phyloP scores from a whole-genome alignment of 2,797 vertebrate genomes.

The Buphagus erythrorhynchus region DNA sequence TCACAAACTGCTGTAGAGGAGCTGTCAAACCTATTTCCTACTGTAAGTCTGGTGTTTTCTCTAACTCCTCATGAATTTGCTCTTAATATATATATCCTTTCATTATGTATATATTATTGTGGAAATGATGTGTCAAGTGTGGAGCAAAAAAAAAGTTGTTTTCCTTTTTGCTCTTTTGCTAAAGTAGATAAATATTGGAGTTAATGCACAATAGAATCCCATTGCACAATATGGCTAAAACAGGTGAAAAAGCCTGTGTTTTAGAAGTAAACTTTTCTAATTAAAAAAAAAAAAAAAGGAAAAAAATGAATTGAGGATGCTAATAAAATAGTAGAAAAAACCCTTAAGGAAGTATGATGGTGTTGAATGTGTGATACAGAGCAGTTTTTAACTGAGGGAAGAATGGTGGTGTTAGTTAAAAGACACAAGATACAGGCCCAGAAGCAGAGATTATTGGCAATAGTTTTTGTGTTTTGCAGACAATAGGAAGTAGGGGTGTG shows the following conservation, averaged over 20 bases:
- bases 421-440: neutral
- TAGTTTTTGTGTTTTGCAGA: neutral
- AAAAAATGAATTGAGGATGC: neutral
- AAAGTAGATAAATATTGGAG: neutral
- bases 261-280: neutral
- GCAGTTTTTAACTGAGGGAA: neutral
- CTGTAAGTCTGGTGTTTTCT: neutral
- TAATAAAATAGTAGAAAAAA: neutral
- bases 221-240: neutral
- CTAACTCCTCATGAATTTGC: neutral
- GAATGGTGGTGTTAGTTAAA: neutral
- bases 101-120: neutral
- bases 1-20: neutral
- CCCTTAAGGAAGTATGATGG: neutral
- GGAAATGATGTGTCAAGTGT: neutral
- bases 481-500: slow-evolving; percentile 34
- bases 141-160: neutral
- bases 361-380: neutral
- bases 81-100: neutral
- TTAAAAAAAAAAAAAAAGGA: neutral
- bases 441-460: neutral
- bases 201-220: neutral
- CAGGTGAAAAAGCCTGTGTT: neutral
- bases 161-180: neutral
- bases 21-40: neutral